A percentile compares a stretch with the other conserved stretches of the same genome.
Conservation (phyloP, 2,113 vertebrate genomes). For the Bufo bufo region DNA sequence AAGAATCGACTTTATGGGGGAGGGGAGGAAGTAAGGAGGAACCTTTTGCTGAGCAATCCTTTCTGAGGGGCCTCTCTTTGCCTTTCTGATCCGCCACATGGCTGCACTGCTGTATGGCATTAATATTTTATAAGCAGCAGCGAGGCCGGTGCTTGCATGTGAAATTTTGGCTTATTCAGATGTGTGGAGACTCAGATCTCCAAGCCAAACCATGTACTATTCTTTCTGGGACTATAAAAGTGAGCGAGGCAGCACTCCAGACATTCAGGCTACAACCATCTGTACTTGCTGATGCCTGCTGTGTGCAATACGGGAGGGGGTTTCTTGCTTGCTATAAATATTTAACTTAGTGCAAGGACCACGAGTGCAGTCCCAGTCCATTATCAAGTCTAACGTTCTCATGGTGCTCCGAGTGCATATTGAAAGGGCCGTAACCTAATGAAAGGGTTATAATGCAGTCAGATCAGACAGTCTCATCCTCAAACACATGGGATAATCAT, state of each 20-base stretch:
- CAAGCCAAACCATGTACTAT: conserved; percentile 49
- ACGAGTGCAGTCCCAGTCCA: background rate
- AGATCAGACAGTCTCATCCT: too few relatives aligned
- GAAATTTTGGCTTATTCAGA: conserved; percentile 30
- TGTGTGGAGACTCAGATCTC: conserved; percentile 33
- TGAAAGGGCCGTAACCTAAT: background rate
- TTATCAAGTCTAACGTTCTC: background rate
- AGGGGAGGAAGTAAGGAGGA: background rate
- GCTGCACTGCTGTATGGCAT: conserved; percentile 30
- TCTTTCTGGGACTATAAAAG: conserved; percentile 32
- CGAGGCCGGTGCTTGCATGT: background rate
- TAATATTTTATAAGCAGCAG: conserved; percentile 55
- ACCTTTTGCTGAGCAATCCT: conserved; percentile 48
- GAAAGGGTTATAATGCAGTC: background rate
- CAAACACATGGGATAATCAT: too few relatives aligned
- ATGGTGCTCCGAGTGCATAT: background rate
- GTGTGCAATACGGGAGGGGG: background rate
- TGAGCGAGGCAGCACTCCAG: conserved; percentile 39
- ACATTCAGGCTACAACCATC: conserved; percentile 8
- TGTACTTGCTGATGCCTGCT: background rate
- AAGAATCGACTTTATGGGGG: conserved; percentile 26
- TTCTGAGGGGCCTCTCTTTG: conserved; percentile 12
- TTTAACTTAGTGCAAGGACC: background rate
- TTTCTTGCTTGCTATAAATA: background rate
- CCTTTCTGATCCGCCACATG: conserved; percentile 27